Conservation (phyloP, 2,113 vertebrate species). For the Rafetus swinhoei region DNA sequence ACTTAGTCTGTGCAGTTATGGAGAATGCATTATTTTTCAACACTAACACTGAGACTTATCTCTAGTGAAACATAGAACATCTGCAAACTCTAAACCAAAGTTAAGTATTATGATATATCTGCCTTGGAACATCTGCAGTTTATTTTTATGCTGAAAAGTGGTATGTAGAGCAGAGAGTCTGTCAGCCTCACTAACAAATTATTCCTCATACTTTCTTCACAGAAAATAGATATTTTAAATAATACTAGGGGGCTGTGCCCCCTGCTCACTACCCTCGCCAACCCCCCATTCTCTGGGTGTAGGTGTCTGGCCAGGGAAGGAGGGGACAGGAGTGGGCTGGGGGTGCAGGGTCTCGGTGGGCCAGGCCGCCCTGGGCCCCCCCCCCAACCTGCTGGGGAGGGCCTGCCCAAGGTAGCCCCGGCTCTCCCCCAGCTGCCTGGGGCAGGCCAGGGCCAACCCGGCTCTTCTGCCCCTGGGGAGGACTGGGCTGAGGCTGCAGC, state of each 20-base stretch:
- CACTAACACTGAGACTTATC: not conserved
- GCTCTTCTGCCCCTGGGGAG: too few species aligned
- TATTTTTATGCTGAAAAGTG: constrained; percentile 50
- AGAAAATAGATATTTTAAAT: constrained; percentile 34
- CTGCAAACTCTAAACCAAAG: constrained; percentile 37
- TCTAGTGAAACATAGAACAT: constrained; percentile 26
- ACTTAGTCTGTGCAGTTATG: not conserved
- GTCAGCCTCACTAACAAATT: constrained; percentile 33
- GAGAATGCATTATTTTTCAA: not conserved
- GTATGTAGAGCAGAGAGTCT: constrained; percentile 6
- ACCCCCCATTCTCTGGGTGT: too few species aligned
- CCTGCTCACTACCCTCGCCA: too few species aligned
- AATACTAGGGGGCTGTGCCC: not conserved
- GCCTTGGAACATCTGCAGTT: constrained; percentile 59
- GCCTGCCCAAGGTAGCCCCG: too few species aligned
- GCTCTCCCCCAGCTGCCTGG: too few species aligned
- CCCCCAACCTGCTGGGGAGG: too few species aligned
- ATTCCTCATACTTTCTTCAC: not conserved
- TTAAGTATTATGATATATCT: constrained; percentile 43
- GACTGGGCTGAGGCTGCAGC: too few species aligned
- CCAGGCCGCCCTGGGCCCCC: too few species aligned
- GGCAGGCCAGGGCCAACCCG: too few species aligned
- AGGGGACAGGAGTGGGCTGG: too few species aligned
- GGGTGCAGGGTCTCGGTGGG: too few species aligned
- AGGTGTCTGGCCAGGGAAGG: too few species aligned